Evolutionary conservation across 1,140 invertebrate species (phyloP).

Genomic region (Heliconius congener): DNA sequence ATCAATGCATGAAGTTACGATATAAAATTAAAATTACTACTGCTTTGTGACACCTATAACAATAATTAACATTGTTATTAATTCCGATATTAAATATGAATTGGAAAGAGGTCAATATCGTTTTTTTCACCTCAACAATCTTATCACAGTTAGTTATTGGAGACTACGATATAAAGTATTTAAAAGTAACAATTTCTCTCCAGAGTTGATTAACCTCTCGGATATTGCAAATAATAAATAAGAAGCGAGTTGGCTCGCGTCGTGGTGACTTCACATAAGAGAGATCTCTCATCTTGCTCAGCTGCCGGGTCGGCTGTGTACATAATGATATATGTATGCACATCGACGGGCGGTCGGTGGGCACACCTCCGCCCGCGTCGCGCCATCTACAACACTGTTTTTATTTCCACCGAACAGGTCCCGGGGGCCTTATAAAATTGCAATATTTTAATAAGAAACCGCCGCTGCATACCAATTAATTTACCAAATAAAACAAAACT

Average conservation of each 20-base stretch:
- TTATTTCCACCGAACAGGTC: slow-evolving; percentile 67
- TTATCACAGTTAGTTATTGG: background rate
- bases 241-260: slow-evolving; percentile 48
- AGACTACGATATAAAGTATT: background rate
- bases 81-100: background rate
- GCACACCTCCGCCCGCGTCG: slow-evolving; percentile 42
- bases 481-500: slow-evolving; percentile 61
- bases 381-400: slow-evolving; percentile 45
- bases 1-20: background rate
- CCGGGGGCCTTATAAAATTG: slow-evolving; percentile 71
- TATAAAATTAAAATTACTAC: background rate
- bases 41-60: background rate
- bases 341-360: slow-evolving; percentile 39
- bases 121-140: background rate
- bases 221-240: slow-evolving; percentile 44
- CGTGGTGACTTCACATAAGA: slow-evolving; percentile 56
- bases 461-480: slow-evolving; percentile 70
- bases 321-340: slow-evolving; percentile 70
- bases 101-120: background rate
- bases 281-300: slow-evolving; percentile 61
- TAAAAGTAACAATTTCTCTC: background rate
- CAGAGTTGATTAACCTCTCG: slow-evolving; percentile 24
- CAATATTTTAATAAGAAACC: slow-evolving; percentile 77
- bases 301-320: slow-evolving; percentile 54
- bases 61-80: background rate